Evolutionary conservation across 2,797 vertebrate genomes (phyloP).

Genomic region (Geotrypetes seraphini): DNA sequence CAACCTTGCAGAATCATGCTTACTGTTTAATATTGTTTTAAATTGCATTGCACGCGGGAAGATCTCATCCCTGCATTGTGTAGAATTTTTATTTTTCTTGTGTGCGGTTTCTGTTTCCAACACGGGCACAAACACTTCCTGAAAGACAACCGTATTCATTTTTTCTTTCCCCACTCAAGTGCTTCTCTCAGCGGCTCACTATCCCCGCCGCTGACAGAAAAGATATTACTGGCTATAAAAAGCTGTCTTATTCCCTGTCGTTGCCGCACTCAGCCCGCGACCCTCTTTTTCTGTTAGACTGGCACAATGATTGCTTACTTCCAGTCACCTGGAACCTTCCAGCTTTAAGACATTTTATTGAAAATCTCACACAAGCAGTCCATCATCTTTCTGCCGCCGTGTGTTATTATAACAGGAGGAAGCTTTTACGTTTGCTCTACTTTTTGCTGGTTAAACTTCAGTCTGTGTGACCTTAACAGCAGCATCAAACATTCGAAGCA

Average conservation of each 20-base stretch:
- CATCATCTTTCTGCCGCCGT: slow-evolving; percentile 34
- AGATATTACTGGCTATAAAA: slow-evolving; percentile 49
- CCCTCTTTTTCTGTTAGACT: slow-evolving; percentile 32
- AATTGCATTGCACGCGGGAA: too few relatives aligned
- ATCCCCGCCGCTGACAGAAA: slow-evolving; percentile 43
- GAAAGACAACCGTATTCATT: slow-evolving; percentile 47
- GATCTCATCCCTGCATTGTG: too few relatives aligned
- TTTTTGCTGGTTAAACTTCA: slow-evolving; percentile 5
- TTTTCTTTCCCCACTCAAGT: slow-evolving; percentile 32
- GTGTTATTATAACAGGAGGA: slow-evolving; percentile 23
- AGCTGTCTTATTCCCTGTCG: slow-evolving; percentile 29
- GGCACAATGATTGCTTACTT: slow-evolving; percentile 27
- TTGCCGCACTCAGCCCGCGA: slow-evolving; percentile 28
- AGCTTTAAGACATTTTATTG: slow-evolving; percentile 32
- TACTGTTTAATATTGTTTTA: too few relatives aligned
- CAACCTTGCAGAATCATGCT: too few relatives aligned
- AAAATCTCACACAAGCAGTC: slow-evolving; percentile 29
- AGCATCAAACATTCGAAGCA: not conserved
- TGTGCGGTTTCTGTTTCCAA: too few relatives aligned
- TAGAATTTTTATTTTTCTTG: too few relatives aligned
- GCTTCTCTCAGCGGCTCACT: slow-evolving; percentile 36
- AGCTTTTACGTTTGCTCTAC: slow-evolving; percentile 4
- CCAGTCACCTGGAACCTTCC: slow-evolving; percentile 42
- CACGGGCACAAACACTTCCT: slow-evolving; percentile 21
- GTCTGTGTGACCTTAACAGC: slow-evolving; percentile 1